These are phyloP conservation scores for Neosilurus hyrtlii DNA, from an alignment of 2,797 vertebrate species.

Conservation along the genomic window DNA sequence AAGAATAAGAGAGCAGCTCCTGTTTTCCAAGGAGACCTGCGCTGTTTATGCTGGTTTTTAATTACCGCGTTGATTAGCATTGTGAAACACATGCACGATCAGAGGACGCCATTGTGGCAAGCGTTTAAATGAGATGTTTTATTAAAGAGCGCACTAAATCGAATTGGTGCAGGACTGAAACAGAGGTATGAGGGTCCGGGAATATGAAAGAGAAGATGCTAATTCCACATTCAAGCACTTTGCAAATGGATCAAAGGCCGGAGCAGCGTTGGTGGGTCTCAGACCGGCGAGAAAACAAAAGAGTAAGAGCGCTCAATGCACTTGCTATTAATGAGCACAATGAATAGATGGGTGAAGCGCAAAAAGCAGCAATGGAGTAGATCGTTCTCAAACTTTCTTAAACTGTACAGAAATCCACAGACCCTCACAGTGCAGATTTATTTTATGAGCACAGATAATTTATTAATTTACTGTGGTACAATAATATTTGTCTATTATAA, in stretches of 20 bases:
- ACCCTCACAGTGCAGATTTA: neutral
- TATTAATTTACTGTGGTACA: neutral
- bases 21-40: slow-evolving; percentile 8
- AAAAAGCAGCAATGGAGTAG: slow-evolving; percentile 11
- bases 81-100: slow-evolving; percentile 51
- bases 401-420: neutral
- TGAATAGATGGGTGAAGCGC: slow-evolving; percentile 41
- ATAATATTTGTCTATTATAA: neutral
- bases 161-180: slow-evolving; percentile 24
- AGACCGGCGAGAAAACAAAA: slow-evolving; percentile 53
- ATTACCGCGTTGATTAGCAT: slow-evolving; percentile 75
- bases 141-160: slow-evolving; percentile 59
- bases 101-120: slow-evolving; percentile 59
- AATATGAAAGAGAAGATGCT: slow-evolving; percentile 61
- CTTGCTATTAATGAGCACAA: slow-evolving; percentile 47
- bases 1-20: slow-evolving; percentile 1
- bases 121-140: slow-evolving; percentile 69
- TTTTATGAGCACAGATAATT: neutral
- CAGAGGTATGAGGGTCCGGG: slow-evolving; percentile 56
- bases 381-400: slow-evolving; percentile 12
- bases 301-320: slow-evolving; percentile 41
- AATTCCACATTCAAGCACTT: slow-evolving; percentile 64
- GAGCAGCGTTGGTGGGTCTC: slow-evolving; percentile 49
- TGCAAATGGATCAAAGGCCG: slow-evolving; percentile 73
- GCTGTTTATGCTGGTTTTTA: slow-evolving; percentile 49